Base-by-base conservation (phyloP, 2,797 vertebrate species). In the Parauchenoglanis punctatus region DNA sequence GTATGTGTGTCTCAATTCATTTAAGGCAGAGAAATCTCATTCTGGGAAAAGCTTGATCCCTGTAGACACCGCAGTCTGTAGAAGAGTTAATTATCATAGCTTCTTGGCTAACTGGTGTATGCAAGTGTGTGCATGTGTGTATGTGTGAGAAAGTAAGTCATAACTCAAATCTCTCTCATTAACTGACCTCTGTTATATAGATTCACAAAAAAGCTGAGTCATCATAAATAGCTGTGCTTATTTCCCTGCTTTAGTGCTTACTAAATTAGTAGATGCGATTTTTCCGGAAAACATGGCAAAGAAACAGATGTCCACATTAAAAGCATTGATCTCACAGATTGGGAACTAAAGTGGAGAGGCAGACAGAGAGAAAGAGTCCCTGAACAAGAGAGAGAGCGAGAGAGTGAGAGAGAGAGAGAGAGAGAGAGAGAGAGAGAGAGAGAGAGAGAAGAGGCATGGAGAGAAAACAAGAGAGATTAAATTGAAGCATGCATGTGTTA, bases 81-180 rank as follows among this genome's bases (percentile, higher is more conserved):
- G 67, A 73, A 87, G 67, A 87, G 87, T 89, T 89, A 88, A 89
- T 89, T 91, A 89, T 89, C 70, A 90, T 76, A 91, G 83, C 76
- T 86, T 61, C 49, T 54, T 81, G 85, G 61, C 70, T 88, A 84
- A 80, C 61, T 65, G 44, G 3, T 67, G 25, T 82, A 67, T 67
- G 61, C 5, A 12, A 52, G 40, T 82, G 81, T 82, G 59, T 28
- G 25, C 25, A 10, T 81, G 35, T 25, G 35, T n/a, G 28, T 61
- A 11, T 52, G 35, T 52, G 25, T 65, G 61, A 67, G 23, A 46
- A 10, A 67, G 44, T 44, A 11, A 82, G 5, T 46, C 61, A 10
- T 65, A 82, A 82, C 59, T 65, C 44, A 49, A 28, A 7, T 81
- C 58, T 81, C 23, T 15, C 52, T 58, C 28, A 25, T 25, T 8